phyloP scores from a whole-genome alignment of 2,888 invertebrate genomes.

The Tholera decimalis region DNA sequence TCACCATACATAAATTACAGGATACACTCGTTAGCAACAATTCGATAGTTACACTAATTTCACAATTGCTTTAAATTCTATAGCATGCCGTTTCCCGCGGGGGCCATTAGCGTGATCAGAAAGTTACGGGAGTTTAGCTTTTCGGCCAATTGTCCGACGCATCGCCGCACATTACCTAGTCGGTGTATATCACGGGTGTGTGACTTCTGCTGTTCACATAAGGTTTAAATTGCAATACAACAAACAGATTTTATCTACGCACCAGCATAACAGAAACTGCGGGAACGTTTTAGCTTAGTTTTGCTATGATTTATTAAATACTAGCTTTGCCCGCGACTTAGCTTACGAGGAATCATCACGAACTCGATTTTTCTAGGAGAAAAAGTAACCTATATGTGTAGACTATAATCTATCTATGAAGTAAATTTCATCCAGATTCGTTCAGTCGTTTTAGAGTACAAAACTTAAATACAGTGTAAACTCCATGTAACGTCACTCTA shows the following conservation, averaged over 20 bases:
- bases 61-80: conserved; percentile 37
- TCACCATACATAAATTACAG: background rate
- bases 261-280: too few species aligned
- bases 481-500: too few species aligned
- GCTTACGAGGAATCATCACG: too few species aligned
- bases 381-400: too few species aligned
- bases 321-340: too few species aligned
- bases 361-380: too few species aligned
- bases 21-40: background rate
- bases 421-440: too few species aligned
- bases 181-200: background rate
- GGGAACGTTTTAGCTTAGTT: too few species aligned
- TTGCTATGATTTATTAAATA: too few species aligned
- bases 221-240: conserved; percentile 19
- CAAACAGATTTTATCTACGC: background rate
- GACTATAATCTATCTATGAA: too few species aligned
- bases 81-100: conserved; percentile 6
- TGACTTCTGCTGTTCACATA: background rate
- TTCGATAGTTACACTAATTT: conserved; percentile 24
- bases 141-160: conserved; percentile 32
- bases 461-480: too few species aligned
- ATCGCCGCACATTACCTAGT: conserved; percentile 1
- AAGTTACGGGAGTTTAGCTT: conserved; percentile 42
- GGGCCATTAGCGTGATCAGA: conserved; percentile 38
- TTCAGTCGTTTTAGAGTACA: too few species aligned